Evolutionary conservation across 2,113 vertebrate species (phyloP).

Genomic region (Neotragus pygmaeus): DNA sequence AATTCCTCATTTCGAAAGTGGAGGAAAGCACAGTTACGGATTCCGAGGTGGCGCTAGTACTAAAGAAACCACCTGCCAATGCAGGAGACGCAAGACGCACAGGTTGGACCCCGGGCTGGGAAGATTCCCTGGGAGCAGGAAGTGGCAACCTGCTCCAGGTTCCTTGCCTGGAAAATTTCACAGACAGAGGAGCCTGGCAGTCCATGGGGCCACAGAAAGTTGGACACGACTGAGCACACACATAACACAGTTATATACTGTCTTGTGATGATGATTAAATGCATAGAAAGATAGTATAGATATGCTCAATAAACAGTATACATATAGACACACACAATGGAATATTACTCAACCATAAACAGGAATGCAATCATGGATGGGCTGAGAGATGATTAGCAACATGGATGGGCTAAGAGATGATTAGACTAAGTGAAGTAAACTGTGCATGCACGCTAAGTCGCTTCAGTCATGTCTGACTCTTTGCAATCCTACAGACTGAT

Average conservation of each 20-base stretch:
- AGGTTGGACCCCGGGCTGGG: not conserved
- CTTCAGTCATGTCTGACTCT: not conserved
- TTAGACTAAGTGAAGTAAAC: not conserved
- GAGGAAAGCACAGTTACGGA: not conserved
- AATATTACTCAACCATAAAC: not conserved
- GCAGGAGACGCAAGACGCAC: not conserved
- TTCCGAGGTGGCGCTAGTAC: accelerated
- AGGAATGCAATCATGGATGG: not conserved
- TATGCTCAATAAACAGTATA: not conserved
- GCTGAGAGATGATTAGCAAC: not conserved
- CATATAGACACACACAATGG: not conserved
- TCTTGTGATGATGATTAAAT: not conserved
- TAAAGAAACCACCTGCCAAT: not conserved
- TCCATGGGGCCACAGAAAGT: not conserved
- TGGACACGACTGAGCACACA: not conserved
- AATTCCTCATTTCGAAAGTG: not conserved
- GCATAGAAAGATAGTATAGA: not conserved
- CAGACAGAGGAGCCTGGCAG: not conserved
- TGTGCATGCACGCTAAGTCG: accelerated
- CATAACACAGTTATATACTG: not conserved
- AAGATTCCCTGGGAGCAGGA: not conserved
- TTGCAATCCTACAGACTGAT: accelerated
- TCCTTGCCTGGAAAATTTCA: not conserved
- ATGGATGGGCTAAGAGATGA: not conserved
- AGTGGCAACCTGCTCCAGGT: not conserved